Percentiles rank a stretch among this genome's conserved stretches.
These are phyloP conservation scores for Orgyia antiqua DNA, from an alignment of 2,888 invertebrate species.

Conservation along the genomic window DNA sequence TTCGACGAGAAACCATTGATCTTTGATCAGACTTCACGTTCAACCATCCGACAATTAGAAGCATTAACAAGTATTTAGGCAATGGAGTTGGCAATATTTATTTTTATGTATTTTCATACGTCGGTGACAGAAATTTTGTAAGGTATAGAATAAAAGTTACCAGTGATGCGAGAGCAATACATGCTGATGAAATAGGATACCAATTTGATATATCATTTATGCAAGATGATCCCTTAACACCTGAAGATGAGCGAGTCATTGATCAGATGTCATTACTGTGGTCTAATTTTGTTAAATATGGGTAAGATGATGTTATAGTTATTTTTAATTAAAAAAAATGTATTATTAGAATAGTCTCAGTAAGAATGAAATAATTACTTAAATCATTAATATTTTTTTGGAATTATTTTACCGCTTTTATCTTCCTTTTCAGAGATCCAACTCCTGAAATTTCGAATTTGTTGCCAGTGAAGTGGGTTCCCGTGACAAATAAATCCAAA, in stretches of 20 bases:
- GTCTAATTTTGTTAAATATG: slow-evolving; percentile 56
- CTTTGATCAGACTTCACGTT: slow-evolving; percentile 33
- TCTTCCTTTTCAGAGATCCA: too few relatives aligned
- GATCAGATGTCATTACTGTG: slow-evolving; percentile 51
- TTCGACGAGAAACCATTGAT: slow-evolving; percentile 16
- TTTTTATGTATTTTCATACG: slow-evolving; percentile 34
- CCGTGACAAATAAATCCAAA: slow-evolving; percentile 24
- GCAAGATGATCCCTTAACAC: slow-evolving; percentile 7
- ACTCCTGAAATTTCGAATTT: slow-evolving; percentile 34
- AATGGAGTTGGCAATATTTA: slow-evolving; percentile 25
- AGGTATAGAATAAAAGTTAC: slow-evolving; percentile 20
- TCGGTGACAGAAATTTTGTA: slow-evolving; percentile 29
- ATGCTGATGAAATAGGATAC: slow-evolving; percentile 41
- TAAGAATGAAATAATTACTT: too few relatives aligned
- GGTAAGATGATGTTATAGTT: too few relatives aligned
- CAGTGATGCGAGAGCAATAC: slow-evolving; percentile 27
- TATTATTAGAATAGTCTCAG: too few relatives aligned
- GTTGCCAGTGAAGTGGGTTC: slow-evolving; percentile 43
- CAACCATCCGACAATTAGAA: slow-evolving; percentile 28
- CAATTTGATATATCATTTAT: slow-evolving; percentile 27
- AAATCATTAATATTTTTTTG: neutral
- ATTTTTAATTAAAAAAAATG: too few relatives aligned
- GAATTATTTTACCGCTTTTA: too few relatives aligned
- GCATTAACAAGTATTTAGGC: slow-evolving; percentile 23
- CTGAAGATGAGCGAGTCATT: slow-evolving; percentile 4